A percentile compares a stretch with the other conserved stretches of the same genome.
Conservation (phyloP, 2,888 invertebrate genomes). For the Volucella bombylans region DNA sequence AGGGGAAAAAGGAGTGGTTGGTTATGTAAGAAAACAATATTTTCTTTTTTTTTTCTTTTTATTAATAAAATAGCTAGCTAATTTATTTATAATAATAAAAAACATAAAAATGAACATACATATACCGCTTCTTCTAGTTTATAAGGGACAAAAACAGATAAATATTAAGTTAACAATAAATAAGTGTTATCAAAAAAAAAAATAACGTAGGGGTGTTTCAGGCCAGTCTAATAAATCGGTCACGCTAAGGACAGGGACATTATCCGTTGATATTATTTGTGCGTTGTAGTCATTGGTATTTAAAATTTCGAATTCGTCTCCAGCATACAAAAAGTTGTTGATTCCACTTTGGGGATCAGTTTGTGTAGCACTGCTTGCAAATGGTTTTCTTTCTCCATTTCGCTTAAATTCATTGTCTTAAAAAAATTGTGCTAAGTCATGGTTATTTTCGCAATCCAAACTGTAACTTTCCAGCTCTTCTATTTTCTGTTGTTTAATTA, state of each 20-base stretch:
- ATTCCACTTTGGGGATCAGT: not conserved
- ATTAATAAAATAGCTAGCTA: too few relatives aligned
- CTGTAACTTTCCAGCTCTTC: slow-evolving; percentile 2
- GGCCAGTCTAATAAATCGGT: not conserved
- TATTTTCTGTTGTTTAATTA: slow-evolving; percentile 5
- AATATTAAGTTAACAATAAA: too few relatives aligned
- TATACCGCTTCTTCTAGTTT: too few relatives aligned
- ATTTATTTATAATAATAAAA: too few relatives aligned
- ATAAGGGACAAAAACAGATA: too few relatives aligned
- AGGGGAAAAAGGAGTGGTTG: too few relatives aligned
- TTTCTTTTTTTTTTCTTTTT: too few relatives aligned
- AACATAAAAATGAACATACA: too few relatives aligned
- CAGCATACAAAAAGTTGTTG: too few relatives aligned
- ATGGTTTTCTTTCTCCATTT: not conserved
- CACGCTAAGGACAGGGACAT: slow-evolving; percentile 1
- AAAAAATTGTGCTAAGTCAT: slow-evolving; percentile 2
- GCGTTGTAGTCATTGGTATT: slow-evolving; percentile 1
- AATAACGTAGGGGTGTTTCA: not conserved
- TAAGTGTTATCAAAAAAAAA: too few relatives aligned
- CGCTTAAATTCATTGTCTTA: slow-evolving; percentile 13
- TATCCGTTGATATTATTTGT: not conserved
- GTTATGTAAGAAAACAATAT: too few relatives aligned
- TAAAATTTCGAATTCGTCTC: not conserved
- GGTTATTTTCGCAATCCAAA: not conserved
- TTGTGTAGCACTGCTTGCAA: not conserved